Percentiles rank a stretch among this genome's conserved stretches.
Conservation (phyloP, 2,113 vertebrate species). For the Leptocoma aspasia region DNA sequence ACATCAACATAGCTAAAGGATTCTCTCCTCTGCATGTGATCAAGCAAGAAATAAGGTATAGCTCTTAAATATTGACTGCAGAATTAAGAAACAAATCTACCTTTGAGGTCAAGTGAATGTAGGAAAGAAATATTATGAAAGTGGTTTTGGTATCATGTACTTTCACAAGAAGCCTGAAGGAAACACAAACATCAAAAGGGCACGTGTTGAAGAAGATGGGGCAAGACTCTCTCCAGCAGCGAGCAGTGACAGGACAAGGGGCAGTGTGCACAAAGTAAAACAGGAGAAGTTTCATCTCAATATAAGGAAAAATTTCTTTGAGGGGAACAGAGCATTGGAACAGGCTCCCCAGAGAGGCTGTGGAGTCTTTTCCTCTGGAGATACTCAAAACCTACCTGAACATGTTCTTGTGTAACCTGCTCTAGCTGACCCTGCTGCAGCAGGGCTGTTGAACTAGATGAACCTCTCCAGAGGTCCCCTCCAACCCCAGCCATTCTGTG, state of each 20-base stretch:
- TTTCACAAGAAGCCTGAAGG: not conserved
- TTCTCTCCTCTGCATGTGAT: not conserved
- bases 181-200: not conserved
- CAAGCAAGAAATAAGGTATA: not conserved
- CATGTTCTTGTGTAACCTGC: not conserved
- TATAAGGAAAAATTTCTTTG: not conserved
- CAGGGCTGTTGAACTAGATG: not conserved
- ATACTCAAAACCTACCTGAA: not conserved
- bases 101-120: not conserved
- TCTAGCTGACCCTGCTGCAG: not conserved
- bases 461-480: not conserved
- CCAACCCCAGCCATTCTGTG: not conserved
- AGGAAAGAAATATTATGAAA: not conserved
- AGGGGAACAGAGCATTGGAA: not conserved
- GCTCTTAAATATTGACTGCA: not conserved
- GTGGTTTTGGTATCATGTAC: not conserved
- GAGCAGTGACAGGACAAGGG: not conserved
- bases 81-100: not conserved
- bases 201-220: not conserved
- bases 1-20: not conserved
- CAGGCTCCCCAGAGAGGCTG: not conserved
- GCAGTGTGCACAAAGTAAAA: not conserved
- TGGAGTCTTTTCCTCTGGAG: not conserved
- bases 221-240: not conserved
- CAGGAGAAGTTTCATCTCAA: not conserved